Conservation (phyloP, 2,888 invertebrate genomes). For the Palloptera scutellata region DNA sequence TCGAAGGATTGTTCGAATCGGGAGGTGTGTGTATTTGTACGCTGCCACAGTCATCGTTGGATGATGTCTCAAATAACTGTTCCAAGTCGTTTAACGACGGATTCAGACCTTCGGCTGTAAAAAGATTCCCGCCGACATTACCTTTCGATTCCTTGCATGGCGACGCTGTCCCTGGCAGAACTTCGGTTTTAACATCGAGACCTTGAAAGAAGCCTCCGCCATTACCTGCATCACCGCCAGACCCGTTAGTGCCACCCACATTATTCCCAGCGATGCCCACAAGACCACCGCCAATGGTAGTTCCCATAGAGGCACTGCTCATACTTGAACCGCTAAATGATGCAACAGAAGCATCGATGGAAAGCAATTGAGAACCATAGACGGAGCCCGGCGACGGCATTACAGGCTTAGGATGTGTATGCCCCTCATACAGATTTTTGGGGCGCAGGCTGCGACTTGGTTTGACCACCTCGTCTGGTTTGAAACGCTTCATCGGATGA, state of each 20-base stretch:
- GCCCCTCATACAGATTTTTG: conserved; percentile 71
- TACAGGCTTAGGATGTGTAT: conserved; percentile 66
- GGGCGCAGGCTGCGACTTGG: conserved; percentile 60
- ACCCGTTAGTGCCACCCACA: conserved; percentile 31
- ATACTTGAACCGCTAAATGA: conserved; percentile 20
- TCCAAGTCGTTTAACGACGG: conserved; percentile 91
- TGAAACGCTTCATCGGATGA: conserved; percentile 90
- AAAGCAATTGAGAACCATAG: conserved; percentile 52
- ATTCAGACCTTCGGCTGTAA: conserved; percentile 88
- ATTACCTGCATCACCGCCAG: conserved; percentile 32
- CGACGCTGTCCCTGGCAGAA: conserved; percentile 43
- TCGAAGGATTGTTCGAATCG: conserved; percentile 80
- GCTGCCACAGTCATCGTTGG: conserved; percentile 61
- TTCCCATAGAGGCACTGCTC: conserved; percentile 12
- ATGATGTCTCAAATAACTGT: conserved; percentile 86
- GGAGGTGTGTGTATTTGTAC: conserved; percentile 88
- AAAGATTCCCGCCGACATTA: conserved; percentile 68
- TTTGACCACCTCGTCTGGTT: conserved; percentile 69
- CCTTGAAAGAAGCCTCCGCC: conserved; percentile 48
- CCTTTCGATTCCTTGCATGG: conserved; percentile 58
- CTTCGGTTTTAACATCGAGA: conserved; percentile 53
- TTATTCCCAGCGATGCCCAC: conserved; percentile 51
- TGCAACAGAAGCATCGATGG: conserved; percentile 47
- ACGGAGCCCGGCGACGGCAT: conserved; percentile 63
- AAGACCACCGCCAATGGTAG: conserved; percentile 43